Percentiles rank a stretch among this genome's conserved stretches.
These are phyloP conservation scores for Smittia aterrima DNA, from an alignment of 2,888 invertebrate genomes.

Conservation along the genomic window DNA sequence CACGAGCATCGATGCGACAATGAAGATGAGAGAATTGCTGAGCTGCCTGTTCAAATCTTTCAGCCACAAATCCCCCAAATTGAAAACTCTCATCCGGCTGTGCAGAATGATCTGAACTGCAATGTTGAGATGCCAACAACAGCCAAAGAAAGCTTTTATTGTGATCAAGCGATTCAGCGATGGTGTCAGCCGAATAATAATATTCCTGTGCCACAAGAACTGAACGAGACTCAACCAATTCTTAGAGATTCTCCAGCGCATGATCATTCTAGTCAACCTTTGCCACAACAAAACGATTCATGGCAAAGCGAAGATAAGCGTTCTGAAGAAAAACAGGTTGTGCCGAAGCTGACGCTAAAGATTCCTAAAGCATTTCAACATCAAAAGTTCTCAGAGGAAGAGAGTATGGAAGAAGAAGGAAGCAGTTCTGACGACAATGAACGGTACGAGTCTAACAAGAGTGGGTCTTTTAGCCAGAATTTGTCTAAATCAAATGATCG, in stretches of 20 bases:
- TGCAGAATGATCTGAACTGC: neutral
- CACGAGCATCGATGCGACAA: slow-evolving; percentile 9
- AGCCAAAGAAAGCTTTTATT: slow-evolving; percentile 31
- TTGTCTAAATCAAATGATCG: neutral
- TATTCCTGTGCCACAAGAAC: neutral
- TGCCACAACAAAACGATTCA: slow-evolving; percentile 2
- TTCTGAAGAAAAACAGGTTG: slow-evolving; percentile 48
- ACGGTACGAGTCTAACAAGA: neutral
- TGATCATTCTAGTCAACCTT: slow-evolving; percentile 20
- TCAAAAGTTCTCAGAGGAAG: slow-evolving; percentile 48
- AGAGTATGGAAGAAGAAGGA: slow-evolving; percentile 49
- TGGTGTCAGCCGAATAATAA: neutral
- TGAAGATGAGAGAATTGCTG: neutral
- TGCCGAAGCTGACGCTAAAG: slow-evolving; percentile 68
- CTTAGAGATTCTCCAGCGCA: neutral
- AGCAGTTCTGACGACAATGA: slow-evolving; percentile 41
- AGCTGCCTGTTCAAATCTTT: neutral
- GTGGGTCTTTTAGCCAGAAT: neutral
- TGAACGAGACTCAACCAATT: neutral
- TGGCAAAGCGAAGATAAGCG: neutral
- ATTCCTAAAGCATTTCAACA: slow-evolving; percentile 60
- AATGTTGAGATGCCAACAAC: neutral
- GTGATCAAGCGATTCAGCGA: slow-evolving; percentile 14
- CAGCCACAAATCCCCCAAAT: neutral
- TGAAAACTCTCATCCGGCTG: neutral